Evolutionary conservation across 2,113 vertebrate genomes (phyloP).

Genomic region (Laticauda colubrina): DNA sequence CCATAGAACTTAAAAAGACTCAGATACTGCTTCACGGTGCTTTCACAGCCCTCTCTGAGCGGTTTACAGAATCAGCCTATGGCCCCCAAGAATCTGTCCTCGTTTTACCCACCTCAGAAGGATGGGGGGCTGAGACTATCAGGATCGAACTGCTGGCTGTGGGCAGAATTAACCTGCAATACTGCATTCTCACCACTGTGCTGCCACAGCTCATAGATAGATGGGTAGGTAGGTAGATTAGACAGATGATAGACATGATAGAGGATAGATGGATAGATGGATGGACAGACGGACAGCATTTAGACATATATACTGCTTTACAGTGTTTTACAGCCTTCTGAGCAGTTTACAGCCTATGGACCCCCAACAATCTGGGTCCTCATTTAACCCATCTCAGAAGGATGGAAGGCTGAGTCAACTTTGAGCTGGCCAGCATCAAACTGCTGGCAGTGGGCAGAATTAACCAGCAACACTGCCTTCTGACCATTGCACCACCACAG

Average conservation of each 20-base stretch:
- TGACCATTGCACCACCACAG: accelerated
- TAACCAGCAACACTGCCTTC: background rate
- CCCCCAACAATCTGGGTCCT: background rate
- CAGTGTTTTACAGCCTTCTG: background rate
- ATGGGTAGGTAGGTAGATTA: too few relatives aligned
- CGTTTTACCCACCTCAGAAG: background rate
- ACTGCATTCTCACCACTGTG: background rate
- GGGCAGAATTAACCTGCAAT: background rate
- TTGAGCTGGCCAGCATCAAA: background rate
- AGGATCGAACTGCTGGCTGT: background rate
- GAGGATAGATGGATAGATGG: too few relatives aligned
- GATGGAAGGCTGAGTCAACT: background rate
- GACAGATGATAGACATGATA: too few relatives aligned
- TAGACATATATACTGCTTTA: too few relatives aligned
- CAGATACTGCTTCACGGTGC: accelerated
- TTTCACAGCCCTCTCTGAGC: background rate
- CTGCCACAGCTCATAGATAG: background rate
- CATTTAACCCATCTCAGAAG: background rate
- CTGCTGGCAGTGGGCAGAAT: background rate
- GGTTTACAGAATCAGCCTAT: background rate
- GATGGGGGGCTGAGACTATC: background rate
- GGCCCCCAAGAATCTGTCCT: background rate
- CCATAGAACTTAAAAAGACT: background rate
- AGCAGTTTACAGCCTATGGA: background rate
- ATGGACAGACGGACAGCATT: too few relatives aligned